Evolutionary conservation across 2,888 invertebrate genomes (phyloP).

Genomic region (Drosophila sordidula): DNA sequence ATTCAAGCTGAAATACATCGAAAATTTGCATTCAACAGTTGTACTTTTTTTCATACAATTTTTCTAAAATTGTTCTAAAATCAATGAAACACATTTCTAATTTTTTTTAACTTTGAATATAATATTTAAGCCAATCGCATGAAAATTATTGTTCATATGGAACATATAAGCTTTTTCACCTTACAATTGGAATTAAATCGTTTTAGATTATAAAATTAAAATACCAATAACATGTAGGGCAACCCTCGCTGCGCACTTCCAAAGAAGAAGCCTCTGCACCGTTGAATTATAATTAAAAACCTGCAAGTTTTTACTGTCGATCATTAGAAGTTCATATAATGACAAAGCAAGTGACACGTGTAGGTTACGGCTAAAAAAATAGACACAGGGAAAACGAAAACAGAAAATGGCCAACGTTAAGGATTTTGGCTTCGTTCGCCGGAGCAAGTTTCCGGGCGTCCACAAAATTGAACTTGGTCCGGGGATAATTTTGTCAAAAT

Average conservation of each 20-base stretch:
- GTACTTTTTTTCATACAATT: too few species aligned
- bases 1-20: too few species aligned
- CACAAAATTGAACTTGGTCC: slow-evolving; percentile 62
- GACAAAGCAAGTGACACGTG: slow-evolving; percentile 65
- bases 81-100: too few species aligned
- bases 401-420: slow-evolving; percentile 37
- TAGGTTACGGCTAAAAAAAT: slow-evolving; percentile 42
- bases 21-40: too few species aligned
- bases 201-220: too few species aligned
- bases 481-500: slow-evolving; percentile 75
- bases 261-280: slow-evolving; percentile 13
- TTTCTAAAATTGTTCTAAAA: too few species aligned
- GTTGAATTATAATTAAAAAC: slow-evolving; percentile 68
- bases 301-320: slow-evolving; percentile 55
- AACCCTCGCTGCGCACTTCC: slow-evolving; percentile 17
- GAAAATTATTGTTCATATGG: too few species aligned
- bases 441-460: slow-evolving; percentile 8
- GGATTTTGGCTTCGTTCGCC: slow-evolving; percentile 12
- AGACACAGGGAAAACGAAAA: slow-evolving; percentile 20
- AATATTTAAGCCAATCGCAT: too few species aligned
- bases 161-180: too few species aligned
- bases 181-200: too few species aligned
- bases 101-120: too few species aligned
- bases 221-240: not conserved
- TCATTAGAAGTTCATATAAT: slow-evolving; percentile 57